Conservation (phyloP, 2,888 invertebrate species). For the Dysmachus trigonus region DNA sequence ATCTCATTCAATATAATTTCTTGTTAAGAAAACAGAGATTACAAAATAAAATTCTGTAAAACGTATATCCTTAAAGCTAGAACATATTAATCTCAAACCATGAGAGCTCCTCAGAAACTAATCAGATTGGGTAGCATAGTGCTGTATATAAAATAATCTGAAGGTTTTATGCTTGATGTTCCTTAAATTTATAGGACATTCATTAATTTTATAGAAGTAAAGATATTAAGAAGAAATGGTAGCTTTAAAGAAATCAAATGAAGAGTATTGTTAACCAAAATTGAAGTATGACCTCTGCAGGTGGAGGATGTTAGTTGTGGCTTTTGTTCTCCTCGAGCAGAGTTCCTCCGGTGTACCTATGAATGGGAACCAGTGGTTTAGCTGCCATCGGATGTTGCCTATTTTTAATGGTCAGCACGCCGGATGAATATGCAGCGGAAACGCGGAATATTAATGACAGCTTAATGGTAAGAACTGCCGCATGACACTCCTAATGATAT, state of each 20-base stretch:
- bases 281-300: neutral
- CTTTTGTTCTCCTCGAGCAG: conserved; percentile 22
- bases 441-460: conserved; percentile 36
- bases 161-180: too few relatives aligned
- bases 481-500: conserved; percentile 42
- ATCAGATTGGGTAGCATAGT: too few relatives aligned
- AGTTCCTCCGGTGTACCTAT: neutral
- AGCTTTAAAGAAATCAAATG: neutral
- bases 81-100: too few relatives aligned
- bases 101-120: too few relatives aligned
- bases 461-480: conserved; percentile 38
- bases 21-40: too few relatives aligned
- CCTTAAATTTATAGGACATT: too few relatives aligned
- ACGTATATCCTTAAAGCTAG: too few relatives aligned
- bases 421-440: conserved; percentile 44
- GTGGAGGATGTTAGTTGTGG: neutral
- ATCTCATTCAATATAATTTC: too few relatives aligned
- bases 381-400: conserved; percentile 31
- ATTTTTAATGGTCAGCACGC: conserved; percentile 32
- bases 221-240: neutral
- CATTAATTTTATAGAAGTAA: neutral
- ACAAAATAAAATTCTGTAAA: too few relatives aligned
- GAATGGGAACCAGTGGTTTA: neutral
- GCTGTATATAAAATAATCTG: too few relatives aligned
- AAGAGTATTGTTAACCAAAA: too few relatives aligned